Conservation (phyloP, 2,113 vertebrate genomes). For the Myiopsitta monachus region DNA sequence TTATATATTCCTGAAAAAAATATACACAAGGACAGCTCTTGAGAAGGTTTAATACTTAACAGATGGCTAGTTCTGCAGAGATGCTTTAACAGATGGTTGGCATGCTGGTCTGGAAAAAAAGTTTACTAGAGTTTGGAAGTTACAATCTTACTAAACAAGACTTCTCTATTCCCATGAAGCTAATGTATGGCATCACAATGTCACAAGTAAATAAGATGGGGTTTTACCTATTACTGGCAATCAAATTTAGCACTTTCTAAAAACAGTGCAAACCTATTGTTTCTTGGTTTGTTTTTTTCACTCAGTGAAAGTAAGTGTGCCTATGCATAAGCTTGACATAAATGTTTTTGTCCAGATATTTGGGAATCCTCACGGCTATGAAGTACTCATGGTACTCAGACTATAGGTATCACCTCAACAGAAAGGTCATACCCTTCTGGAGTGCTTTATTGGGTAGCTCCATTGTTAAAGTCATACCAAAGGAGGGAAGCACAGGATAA, state of each 20-base stretch:
- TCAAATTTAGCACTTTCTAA: neutral
- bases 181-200: neutral
- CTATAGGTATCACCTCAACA: neutral
- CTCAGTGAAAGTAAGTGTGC: neutral
- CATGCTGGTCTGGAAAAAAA: conserved; percentile 44
- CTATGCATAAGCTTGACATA: neutral
- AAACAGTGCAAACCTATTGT: neutral
- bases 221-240: neutral
- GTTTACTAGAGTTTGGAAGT: neutral
- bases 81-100: conserved; percentile 64
- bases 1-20: conserved; percentile 36
- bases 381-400: neutral
- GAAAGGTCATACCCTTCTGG: neutral
- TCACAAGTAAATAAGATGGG: neutral
- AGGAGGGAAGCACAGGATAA: neutral
- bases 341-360: neutral
- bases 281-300: neutral
- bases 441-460: neutral
- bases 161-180: neutral
- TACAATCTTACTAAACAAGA: neutral
- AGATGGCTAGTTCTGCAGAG: conserved; percentile 57
- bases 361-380: neutral
- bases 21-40: neutral
- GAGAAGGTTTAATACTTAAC: conserved; percentile 50
- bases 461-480: neutral